Base-by-base conservation (phyloP, 1,140 invertebrate genomes). In the Aphaenogaster floridana region DNA sequence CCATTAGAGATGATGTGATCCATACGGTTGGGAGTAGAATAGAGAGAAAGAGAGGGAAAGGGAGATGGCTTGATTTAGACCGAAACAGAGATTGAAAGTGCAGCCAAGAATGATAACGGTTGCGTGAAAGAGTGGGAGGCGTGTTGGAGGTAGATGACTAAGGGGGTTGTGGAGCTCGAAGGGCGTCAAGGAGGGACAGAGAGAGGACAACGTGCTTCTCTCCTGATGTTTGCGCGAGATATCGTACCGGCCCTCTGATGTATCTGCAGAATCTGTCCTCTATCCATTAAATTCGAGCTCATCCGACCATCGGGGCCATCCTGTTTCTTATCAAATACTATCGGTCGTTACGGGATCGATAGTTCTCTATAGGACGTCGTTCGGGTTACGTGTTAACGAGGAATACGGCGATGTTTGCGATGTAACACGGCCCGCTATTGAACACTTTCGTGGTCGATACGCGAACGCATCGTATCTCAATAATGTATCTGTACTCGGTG, bases 191-290 rank as follows among this genome's bases (percentile, higher is more conserved):
- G 89, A 77, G 66, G 42, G 39, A 34, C 61, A 80, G 79, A 81
- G 88, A 76, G 85, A 78, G 69, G 78, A 72, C 57, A 84, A 95
- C 94, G 94, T 95, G 94, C 93, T 92, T 94, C 86, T 78, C 86
- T 85, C 76, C 89, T 91, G 95, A 95, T 95, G 89, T 91, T 90
- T 83, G 85, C 72, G 48, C 28, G 79, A 92, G 95, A 95, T 95
- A 95, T 84, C 90, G 72, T 74, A 77, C 88, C 85, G 90, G 88
- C 88, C 88, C 93, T 93, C 92, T 93, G 92, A 93, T 94, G 91
- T 94, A 95, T 95, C 94, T 95, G 89, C 88, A 89, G 91, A 94
- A 95, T 94, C 91, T 94, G 92, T 94, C 87, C 91, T 94, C 92
- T 87, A 93, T 94, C 94, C 94, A 95, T 95, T 95, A 94, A 93